Evolutionary conservation across 2,888 invertebrate species (phyloP).

Genomic region (Hydraecia micacea): DNA sequence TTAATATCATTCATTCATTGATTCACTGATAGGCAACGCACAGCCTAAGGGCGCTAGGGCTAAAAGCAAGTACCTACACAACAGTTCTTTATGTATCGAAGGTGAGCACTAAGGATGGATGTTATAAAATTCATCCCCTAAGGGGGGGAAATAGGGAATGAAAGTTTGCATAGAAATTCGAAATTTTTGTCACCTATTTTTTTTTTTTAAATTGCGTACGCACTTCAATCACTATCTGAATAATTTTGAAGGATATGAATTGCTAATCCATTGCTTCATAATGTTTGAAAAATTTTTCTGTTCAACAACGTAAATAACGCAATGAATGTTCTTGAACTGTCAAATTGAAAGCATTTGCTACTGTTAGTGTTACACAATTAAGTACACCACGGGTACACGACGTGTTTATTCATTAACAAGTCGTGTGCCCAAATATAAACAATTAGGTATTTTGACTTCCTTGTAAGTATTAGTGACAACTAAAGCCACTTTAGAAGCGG

Average conservation of each 20-base stretch:
- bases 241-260: too few relatives aligned
- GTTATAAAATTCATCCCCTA: neutral
- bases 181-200: neutral
- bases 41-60: too few relatives aligned
- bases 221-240: too few relatives aligned
- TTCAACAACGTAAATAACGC: too few relatives aligned
- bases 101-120: neutral
- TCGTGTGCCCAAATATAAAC: neutral
- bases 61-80: too few relatives aligned
- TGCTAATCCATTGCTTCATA: too few relatives aligned
- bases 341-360: too few relatives aligned
- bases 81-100: neutral
- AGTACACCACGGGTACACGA: too few relatives aligned
- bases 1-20: neutral
- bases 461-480: neutral
- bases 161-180: neutral
- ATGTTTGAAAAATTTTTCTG: too few relatives aligned
- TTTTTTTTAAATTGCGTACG: too few relatives aligned
- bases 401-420: neutral
- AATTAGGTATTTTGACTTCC: neutral
- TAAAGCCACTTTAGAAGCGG: conserved; percentile 10
- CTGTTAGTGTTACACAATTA: too few relatives aligned
- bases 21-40: neutral
- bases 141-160: neutral
- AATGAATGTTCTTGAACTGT: too few relatives aligned